Percentiles rank a stretch among this genome's conserved stretches.
Conservation (phyloP, 2,113 vertebrate genomes). For the Bungarus multicinctus region DNA sequence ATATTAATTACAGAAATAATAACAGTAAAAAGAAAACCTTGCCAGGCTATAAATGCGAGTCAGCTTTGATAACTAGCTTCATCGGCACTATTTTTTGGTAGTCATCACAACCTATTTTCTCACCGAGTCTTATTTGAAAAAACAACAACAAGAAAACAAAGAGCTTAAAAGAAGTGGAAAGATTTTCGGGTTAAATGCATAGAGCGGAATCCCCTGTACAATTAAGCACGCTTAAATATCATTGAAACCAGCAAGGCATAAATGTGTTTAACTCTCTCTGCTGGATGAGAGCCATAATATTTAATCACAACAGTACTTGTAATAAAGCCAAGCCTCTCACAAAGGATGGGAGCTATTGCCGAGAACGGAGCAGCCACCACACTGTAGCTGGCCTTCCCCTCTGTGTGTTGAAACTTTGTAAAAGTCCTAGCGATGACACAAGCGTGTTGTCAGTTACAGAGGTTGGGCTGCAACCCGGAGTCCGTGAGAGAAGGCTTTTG, state of each 20-base stretch:
- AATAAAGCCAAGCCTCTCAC: slow-evolving; percentile 50
- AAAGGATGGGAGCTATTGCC: slow-evolving; percentile 57
- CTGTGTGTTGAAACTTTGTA: slow-evolving; percentile 67
- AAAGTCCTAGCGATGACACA: slow-evolving; percentile 76
- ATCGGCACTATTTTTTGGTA: slow-evolving; percentile 57
- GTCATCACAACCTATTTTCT: slow-evolving; percentile 62
- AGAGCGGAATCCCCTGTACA: not conserved
- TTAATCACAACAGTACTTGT: slow-evolving; percentile 36
- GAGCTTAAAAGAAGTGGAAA: not conserved
- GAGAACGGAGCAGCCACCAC: slow-evolving; percentile 56
- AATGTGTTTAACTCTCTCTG: not conserved
- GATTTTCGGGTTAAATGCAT: slow-evolving; percentile 25
- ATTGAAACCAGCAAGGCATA: not conserved
- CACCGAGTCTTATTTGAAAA: slow-evolving; percentile 7
- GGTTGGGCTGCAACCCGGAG: slow-evolving; percentile 68
- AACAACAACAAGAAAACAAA: not conserved
- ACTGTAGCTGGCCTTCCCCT: slow-evolving; percentile 48
- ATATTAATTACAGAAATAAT: slow-evolving; percentile 31
- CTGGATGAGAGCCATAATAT: not conserved
- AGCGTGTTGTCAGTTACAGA: slow-evolving; percentile 72
- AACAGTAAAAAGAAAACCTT: slow-evolving; percentile 53
- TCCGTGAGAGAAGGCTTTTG: slow-evolving; percentile 67
- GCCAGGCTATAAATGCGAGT: slow-evolving; percentile 51
- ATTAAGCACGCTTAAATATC: not conserved
- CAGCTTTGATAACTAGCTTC: slow-evolving; percentile 63